phyloP scores from a whole-genome alignment of 2,797 vertebrate species.

The Rhadinocentrus ornatus region DNA sequence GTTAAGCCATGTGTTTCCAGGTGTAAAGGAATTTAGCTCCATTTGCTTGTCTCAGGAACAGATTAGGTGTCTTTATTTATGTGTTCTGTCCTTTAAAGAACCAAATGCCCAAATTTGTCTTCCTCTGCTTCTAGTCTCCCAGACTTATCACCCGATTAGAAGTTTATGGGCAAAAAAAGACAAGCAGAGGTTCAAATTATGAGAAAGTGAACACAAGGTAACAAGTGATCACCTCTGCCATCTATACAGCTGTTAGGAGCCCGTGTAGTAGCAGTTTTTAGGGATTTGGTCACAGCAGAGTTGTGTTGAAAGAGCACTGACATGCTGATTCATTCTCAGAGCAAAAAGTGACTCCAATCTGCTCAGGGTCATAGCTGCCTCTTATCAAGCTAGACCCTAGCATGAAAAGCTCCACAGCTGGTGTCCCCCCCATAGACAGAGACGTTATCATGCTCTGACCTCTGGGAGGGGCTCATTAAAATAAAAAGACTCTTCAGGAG shows the following conservation, averaged over 20 bases:
- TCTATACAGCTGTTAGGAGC: background rate
- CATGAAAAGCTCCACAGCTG: slow-evolving; percentile 21
- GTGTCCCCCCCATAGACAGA: slow-evolving; percentile 11
- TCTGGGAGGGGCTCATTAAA: slow-evolving; percentile 39
- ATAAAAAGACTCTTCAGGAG: slow-evolving; percentile 16
- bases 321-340: slow-evolving; percentile 9
- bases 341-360: background rate
- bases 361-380: slow-evolving; percentile 24
- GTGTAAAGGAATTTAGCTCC: background rate
- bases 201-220: slow-evolving; percentile 19
- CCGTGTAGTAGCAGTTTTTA: background rate
- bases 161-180: slow-evolving; percentile 3
- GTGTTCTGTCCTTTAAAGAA: background rate
- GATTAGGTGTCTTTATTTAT: background rate
- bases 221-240: slow-evolving; percentile 42
- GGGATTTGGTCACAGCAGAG: slow-evolving; percentile 4
- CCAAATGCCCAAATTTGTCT: background rate
- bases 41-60: background rate
- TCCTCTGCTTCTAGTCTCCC: background rate
- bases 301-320: slow-evolving; percentile 9
- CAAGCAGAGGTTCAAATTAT: background rate
- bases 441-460: slow-evolving; percentile 8
- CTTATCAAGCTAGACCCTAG: slow-evolving; percentile 1
- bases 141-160: background rate
- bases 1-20: slow-evolving; percentile 6